These are phyloP conservation scores for Drosophila melanosoma DNA, from an alignment of 2,888 invertebrate species.

Conservation along the genomic window DNA sequence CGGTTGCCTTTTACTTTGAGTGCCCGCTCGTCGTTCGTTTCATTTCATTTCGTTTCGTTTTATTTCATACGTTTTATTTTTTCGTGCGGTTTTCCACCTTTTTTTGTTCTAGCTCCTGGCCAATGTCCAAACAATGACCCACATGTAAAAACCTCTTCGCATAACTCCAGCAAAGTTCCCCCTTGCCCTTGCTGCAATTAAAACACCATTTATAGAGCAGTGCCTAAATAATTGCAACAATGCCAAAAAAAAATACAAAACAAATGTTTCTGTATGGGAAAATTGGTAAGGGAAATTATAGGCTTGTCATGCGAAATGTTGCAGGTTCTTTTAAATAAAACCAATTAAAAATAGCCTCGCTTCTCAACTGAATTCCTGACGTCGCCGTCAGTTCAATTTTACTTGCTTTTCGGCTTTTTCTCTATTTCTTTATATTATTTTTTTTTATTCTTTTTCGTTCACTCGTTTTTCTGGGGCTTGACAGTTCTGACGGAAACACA, in stretches of 20 bases:
- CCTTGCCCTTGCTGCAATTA: slow-evolving; percentile 5
- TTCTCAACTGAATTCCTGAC: slow-evolving; percentile 55
- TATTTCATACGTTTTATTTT: slow-evolving; percentile 1
- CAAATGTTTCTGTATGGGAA: background rate
- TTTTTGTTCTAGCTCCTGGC: slow-evolving; percentile 6
- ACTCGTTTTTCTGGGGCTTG: slow-evolving; percentile 24
- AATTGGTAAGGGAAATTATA: slow-evolving; percentile 31
- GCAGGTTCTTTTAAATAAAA: slow-evolving; percentile 73
- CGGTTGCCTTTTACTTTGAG: slow-evolving; percentile 56
- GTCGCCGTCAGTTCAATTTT: slow-evolving; percentile 36
- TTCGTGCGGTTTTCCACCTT: slow-evolving; percentile 18
- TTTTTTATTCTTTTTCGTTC: background rate
- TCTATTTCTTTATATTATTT: slow-evolving; percentile 6
- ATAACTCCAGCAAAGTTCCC: slow-evolving; percentile 28
- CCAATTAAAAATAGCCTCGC: slow-evolving; percentile 76
- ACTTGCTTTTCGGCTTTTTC: slow-evolving; percentile 29
- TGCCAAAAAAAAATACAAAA: slow-evolving; percentile 7
- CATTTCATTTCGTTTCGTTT: slow-evolving; percentile 12
- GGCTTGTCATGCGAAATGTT: slow-evolving; percentile 67
- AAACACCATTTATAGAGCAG: slow-evolving; percentile 20
- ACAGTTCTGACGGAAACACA: slow-evolving; percentile 69
- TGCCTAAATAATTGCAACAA: slow-evolving; percentile 40
- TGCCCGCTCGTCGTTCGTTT: slow-evolving; percentile 14
- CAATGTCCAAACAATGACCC: slow-evolving; percentile 47
- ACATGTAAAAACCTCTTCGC: slow-evolving; percentile 31